These are phyloP conservation scores for Allophyes oxyacanthae DNA, from an alignment of 2,888 invertebrate genomes.

Conservation along the genomic window DNA sequence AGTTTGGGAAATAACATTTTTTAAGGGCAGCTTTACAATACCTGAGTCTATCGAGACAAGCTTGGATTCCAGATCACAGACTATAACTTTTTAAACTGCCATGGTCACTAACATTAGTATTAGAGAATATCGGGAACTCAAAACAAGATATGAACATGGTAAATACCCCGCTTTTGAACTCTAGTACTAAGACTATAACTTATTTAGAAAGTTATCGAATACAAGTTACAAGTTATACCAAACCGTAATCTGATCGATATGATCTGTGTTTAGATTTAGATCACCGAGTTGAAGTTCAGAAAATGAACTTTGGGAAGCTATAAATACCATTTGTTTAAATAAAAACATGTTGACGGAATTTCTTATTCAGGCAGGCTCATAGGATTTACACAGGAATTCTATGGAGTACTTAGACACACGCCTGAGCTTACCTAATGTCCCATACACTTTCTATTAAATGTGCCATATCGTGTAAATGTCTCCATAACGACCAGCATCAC, in stretches of 20 bases:
- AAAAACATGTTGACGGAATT: too few relatives aligned
- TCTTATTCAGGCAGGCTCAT: too few relatives aligned
- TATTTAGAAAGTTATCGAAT: constrained; percentile 19
- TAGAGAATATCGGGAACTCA: too few relatives aligned
- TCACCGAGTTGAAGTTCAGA: constrained; percentile 2
- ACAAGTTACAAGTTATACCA: constrained; percentile 7
- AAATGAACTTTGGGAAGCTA: too few relatives aligned
- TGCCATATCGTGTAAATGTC: constrained; percentile 17
- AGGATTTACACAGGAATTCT: neutral
- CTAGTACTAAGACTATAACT: too few relatives aligned
- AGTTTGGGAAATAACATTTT: constrained; percentile 13
- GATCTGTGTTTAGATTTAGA: neutral
- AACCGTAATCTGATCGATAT: constrained; percentile 7
- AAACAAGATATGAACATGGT: too few relatives aligned
- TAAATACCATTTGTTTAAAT: too few relatives aligned
- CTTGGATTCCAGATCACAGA: constrained; percentile 17
- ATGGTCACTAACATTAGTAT: too few relatives aligned
- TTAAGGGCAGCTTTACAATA: constrained; percentile 1
- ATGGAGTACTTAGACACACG: neutral
- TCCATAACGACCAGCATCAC: constrained; percentile 17
- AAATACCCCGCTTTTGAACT: too few relatives aligned
- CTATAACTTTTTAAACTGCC: constrained; percentile 11
- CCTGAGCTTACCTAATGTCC: constrained; percentile 6
- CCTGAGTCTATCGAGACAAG: constrained; percentile 1
- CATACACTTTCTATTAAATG: constrained; percentile 21